A percentile compares a stretch with the other conserved stretches of the same genome.
Evolutionary conservation across 2,888 invertebrate species (phyloP).

Genomic region (Nephrotoma guestfalica): DNA sequence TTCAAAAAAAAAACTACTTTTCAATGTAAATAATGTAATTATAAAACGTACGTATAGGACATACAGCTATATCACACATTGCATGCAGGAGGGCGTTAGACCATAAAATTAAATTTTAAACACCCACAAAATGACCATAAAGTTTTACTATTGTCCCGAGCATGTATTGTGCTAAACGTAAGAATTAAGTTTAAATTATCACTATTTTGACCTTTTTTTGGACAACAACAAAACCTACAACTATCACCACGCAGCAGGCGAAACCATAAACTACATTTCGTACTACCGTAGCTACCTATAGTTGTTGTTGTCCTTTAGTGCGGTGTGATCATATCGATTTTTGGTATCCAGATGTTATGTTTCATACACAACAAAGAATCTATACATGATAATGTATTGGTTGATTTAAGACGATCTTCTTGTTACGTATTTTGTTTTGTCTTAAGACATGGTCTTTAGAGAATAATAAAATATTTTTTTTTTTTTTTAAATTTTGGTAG

Average conservation of each 20-base stretch:
- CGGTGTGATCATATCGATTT: neutral
- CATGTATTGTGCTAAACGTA: neutral
- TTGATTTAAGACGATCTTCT: neutral
- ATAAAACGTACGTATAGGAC: neutral
- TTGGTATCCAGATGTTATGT: neutral
- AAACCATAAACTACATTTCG: neutral
- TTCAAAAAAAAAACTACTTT: neutral
- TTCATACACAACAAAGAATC: neutral
- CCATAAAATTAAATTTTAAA: constrained; percentile 14
- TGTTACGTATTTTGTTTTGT: neutral
- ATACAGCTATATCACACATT: neutral
- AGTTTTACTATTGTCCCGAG: constrained; percentile 16
- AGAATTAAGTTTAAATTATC: neutral
- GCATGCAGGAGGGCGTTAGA: neutral
- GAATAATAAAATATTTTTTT: neutral
- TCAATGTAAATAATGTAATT: neutral
- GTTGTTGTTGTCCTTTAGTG: neutral
- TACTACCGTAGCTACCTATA: neutral
- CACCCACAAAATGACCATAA: constrained; percentile 31
- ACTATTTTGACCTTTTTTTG: neutral
- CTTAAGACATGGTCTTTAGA: neutral
- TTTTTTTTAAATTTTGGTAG: neutral
- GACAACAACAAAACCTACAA: neutral
- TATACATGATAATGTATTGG: neutral
- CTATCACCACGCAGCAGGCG: neutral